These are phyloP conservation scores for Orchestes rusci DNA, from an alignment of 2,888 invertebrate genomes.

Conservation along the genomic window DNA sequence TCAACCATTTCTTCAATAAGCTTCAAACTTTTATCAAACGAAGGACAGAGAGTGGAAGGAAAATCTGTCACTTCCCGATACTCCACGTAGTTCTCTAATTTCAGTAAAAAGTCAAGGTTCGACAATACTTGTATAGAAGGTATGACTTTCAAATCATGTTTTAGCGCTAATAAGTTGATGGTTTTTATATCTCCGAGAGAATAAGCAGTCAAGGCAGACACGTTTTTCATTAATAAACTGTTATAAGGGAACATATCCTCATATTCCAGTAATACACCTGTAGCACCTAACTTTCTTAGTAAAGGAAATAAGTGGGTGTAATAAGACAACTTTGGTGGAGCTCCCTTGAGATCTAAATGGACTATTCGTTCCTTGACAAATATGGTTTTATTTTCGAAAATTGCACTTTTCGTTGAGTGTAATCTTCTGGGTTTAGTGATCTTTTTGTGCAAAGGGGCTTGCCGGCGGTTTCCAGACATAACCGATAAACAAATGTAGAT, in stretches of 20 bases:
- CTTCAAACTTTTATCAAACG: slow-evolving; percentile 49
- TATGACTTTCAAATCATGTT: slow-evolving; percentile 59
- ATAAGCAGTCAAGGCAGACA: slow-evolving; percentile 58
- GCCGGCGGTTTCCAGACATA: no score
- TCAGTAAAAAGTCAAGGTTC: slow-evolving; percentile 74
- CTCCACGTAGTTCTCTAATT: slow-evolving; percentile 58
- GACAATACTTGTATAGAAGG: slow-evolving; percentile 83
- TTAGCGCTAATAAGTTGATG: slow-evolving; percentile 44
- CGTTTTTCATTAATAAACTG: slow-evolving; percentile 50
- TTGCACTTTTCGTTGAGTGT: no score
- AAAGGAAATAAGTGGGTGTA: slow-evolving; percentile 55
- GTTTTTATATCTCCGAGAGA: slow-evolving; percentile 22
- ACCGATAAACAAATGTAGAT: no score
- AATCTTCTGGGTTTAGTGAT: no score
- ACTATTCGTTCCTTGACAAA: slow-evolving; percentile 67
- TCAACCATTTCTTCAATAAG: slow-evolving; percentile 62
- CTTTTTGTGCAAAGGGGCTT: no score
- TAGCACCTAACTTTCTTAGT: slow-evolving; percentile 60
- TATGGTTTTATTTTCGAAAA: no score
- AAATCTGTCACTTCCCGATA: slow-evolving; percentile 58
- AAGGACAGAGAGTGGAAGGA: slow-evolving; percentile 65
- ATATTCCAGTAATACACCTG: slow-evolving; percentile 73
- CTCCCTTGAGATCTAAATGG: slow-evolving; percentile 80
- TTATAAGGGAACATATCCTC: slow-evolving; percentile 83
- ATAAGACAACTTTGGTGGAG: slow-evolving; percentile 64